Base-by-base conservation (phyloP, 2,888 invertebrate species). In the Pandemis corylana region DNA sequence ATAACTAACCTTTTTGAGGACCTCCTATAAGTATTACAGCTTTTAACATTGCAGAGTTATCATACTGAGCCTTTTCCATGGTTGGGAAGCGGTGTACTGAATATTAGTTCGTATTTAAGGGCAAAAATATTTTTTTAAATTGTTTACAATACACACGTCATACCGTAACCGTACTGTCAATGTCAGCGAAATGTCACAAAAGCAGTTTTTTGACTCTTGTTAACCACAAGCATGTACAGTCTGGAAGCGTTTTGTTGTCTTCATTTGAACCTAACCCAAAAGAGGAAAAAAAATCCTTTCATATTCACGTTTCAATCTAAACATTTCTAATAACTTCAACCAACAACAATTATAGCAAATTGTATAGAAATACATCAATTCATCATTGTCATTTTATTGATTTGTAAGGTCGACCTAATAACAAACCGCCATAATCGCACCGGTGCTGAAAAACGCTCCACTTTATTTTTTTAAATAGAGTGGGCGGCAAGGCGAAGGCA, bases 11-110 rank as follows among this genome's bases (percentile, higher is more conserved):
- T 96, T 99, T 99, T 89, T 98, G 97, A 0, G 98, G 98, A 6
- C 99, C 99, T 36, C 99, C 99, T 79, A 99, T 97, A 79, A 99
- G 94, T 88, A 99, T 98, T 13, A 99, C 97, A 69, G 98, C 98
- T 93, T 97, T 97, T 77, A 97, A 89, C 96, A 97, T 97, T 76
- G 76, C 83, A 0, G 61, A 73, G 56, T 61, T 75, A 49, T 62
- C 70, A 42, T 66, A 13, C 28, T 63, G 7, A 6, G 49, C 10
- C 28, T 68, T 75, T 46, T 71, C 75, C 70, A 75, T 71, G 41
- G 15, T 63, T 36, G 12, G 13, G n/a, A 7, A 42, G 10, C 28
- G 36, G 44, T 6, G 36, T 9, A 10, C 10, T 61, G 4, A 59
- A 59, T 28, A 42, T 13, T 15, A 51, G n/a, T 13, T 46, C 28